A percentile compares a stretch with the other conserved stretches of the same genome.
phyloP scores from a whole-genome alignment of 1,140 invertebrate species.

The Maniola jurtina region DNA sequence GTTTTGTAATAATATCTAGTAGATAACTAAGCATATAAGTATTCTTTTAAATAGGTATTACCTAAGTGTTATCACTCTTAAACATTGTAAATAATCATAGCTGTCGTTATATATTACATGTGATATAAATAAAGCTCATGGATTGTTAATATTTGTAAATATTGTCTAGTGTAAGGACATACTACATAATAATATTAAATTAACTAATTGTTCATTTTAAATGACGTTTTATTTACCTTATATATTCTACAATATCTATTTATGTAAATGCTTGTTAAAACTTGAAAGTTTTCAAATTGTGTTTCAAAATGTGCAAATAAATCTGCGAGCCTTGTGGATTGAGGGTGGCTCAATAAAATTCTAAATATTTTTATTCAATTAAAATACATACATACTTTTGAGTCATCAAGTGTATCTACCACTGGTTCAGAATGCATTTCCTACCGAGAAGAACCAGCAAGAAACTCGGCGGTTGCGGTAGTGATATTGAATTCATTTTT shows the following conservation, averaged over 20 bases:
- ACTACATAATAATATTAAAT: constrained; percentile 7
- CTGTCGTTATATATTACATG: constrained; percentile 1
- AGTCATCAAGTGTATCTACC: no score
- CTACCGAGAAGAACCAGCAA: no score
- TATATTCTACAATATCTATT: neutral
- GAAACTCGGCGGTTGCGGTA: no score
- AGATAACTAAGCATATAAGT: neutral
- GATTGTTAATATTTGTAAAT: constrained; percentile 35
- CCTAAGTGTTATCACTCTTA: neutral
- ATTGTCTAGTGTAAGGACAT: constrained; percentile 20
- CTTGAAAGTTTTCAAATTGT: no score
- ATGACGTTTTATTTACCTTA: constrained; percentile 20
- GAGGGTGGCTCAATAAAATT: no score
- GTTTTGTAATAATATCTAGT: neutral
- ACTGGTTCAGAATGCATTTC: no score
- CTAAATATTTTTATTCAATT: no score
- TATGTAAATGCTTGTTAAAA: no score
- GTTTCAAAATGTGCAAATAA: no score
- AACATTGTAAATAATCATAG: constrained; percentile 27
- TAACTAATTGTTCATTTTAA: constrained; percentile 34
- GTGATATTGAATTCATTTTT: no score
- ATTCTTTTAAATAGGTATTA: neutral
- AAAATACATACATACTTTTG: no score
- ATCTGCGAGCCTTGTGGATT: no score
- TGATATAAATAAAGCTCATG: constrained; percentile 22